phyloP scores from a whole-genome alignment of 2,113 vertebrate genomes.

The Aegithalos caudatus region DNA sequence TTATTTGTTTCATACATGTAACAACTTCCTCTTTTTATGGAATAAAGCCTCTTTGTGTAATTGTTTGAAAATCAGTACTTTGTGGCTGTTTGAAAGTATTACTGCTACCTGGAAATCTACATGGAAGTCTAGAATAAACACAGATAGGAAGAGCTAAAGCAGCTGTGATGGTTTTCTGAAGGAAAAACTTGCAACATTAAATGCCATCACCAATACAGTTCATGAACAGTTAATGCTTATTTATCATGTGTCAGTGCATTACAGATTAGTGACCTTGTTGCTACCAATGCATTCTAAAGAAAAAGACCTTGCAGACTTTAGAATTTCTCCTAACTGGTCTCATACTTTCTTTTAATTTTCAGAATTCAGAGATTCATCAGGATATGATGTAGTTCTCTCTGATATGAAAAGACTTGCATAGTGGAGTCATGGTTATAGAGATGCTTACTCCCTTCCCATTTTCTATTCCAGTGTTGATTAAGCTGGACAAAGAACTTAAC shows the following conservation, averaged over 20 bases:
- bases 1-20: not conserved
- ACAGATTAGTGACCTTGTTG: not conserved
- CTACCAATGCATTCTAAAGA: too few species aligned
- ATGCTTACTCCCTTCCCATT: not conserved
- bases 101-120: not conserved
- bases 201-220: not conserved
- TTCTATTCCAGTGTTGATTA: not conserved
- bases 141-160: not conserved
- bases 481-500: not conserved
- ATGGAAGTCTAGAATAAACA: not conserved
- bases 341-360: not conserved
- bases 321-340: not conserved
- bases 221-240: not conserved
- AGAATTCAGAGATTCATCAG: not conserved
- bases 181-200: not conserved
- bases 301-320: not conserved
- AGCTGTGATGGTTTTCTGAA: not conserved
- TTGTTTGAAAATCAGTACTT: not conserved
- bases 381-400: not conserved
- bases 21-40: not conserved
- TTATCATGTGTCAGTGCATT: not conserved
- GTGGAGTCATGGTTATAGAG: not conserved
- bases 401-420: not conserved
- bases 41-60: not conserved
- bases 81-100: fast-evolving